Evolutionary conservation across 2,113 vertebrate species (phyloP).

Genomic region (Otus sunia): DNA sequence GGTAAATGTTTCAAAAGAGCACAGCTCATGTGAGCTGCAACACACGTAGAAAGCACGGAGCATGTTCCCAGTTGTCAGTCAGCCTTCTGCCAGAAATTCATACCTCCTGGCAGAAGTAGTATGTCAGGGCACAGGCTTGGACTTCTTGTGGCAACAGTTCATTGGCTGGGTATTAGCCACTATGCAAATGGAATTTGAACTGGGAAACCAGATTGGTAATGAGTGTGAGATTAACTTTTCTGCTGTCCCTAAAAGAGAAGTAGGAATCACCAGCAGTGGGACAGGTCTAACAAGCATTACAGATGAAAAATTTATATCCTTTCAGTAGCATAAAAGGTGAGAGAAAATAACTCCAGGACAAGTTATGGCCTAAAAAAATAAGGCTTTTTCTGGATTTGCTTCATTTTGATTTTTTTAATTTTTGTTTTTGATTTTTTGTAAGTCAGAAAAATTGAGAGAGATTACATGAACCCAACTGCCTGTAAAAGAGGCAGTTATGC

Average conservation of each 20-base stretch:
- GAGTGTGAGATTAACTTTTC: background rate
- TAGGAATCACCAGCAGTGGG: background rate
- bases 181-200: background rate
- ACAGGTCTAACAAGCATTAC: background rate
- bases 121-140: fast-evolving
- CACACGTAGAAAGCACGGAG: background rate
- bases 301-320: background rate
- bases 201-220: background rate
- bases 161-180: background rate
- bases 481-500: background rate
- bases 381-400: background rate
- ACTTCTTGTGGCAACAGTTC: background rate
- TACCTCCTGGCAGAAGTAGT: background rate
- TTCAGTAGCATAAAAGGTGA: background rate
- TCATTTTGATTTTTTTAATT: background rate
- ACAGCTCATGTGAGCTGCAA: background rate
- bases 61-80: background rate
- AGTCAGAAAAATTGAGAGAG: background rate
- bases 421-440: background rate
- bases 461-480: background rate
- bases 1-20: background rate
- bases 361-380: background rate
- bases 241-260: background rate
- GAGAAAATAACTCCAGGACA: background rate
- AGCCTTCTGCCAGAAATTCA: background rate